Percentiles rank a stretch among this genome's conserved stretches.
Conservation (phyloP, 2,113 vertebrate species). For the Empidonax traillii region DNA sequence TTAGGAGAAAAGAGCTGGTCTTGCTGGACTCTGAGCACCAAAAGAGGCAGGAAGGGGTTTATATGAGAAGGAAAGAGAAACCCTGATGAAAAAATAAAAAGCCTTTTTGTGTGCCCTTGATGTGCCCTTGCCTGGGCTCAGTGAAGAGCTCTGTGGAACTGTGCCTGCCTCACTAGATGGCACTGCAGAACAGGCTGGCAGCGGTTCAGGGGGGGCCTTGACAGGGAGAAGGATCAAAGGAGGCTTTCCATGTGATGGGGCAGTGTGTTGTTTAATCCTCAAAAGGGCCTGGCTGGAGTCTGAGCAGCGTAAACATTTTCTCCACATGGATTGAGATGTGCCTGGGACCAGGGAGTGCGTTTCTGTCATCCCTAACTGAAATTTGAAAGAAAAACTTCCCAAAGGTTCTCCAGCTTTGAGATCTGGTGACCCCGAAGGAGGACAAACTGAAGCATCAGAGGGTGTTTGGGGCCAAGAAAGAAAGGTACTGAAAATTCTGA, state of each 20-base stretch:
- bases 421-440: neutral
- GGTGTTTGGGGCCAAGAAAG: neutral
- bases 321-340: neutral
- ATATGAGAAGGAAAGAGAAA: neutral
- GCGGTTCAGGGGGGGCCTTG: fast-evolving
- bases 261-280: neutral
- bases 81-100: neutral
- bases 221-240: neutral
- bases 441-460: neutral
- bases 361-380: neutral
- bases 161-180: slow-evolving; percentile 56
- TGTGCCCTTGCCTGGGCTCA: neutral
- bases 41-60: neutral
- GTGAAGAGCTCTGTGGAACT: neutral
- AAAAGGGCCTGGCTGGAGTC: neutral
- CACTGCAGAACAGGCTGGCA: slow-evolving; percentile 43
- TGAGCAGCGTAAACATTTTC: neutral
- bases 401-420: neutral
- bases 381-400: neutral
- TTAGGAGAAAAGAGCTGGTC: neutral
- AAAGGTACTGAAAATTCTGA: neutral
- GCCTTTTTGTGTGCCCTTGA: fast-evolving
- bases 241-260: neutral
- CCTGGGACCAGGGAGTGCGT: neutral
- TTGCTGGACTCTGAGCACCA: neutral